These are phyloP conservation scores for Rosalia funebris DNA, from an alignment of 2,888 invertebrate species.

Conservation along the genomic window DNA sequence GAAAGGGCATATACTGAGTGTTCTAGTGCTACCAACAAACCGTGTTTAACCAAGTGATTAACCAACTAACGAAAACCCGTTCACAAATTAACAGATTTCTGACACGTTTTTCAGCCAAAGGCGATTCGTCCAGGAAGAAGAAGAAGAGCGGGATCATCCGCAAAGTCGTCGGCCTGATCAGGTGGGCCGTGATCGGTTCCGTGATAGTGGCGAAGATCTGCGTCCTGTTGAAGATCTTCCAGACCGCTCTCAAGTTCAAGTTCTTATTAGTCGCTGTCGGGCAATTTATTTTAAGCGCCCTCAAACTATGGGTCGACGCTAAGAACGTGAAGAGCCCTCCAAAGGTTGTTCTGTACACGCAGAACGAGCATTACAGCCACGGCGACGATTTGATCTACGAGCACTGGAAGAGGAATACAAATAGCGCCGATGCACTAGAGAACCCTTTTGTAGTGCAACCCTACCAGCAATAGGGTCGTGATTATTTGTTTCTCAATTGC, in stretches of 20 bases:
- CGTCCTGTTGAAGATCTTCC: slow-evolving; percentile 75
- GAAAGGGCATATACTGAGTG: neutral
- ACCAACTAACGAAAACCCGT: neutral
- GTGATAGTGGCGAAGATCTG: slow-evolving; percentile 78
- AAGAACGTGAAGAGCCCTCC: slow-evolving; percentile 75
- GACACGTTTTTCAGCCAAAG: slow-evolving; percentile 1
- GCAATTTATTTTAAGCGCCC: slow-evolving; percentile 75
- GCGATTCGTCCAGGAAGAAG: slow-evolving; percentile 33
- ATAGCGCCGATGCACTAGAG: neutral
- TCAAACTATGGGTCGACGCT: slow-evolving; percentile 78
- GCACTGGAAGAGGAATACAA: slow-evolving; percentile 30
- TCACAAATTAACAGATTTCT: slow-evolving; percentile 1
- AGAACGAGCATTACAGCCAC: slow-evolving; percentile 81
- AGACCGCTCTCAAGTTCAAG: slow-evolving; percentile 78
- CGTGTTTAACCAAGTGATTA: slow-evolving; percentile 3
- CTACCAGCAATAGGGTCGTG: no score
- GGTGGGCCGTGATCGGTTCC: slow-evolving; percentile 73
- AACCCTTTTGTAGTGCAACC: no score
- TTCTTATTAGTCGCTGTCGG: slow-evolving; percentile 79
- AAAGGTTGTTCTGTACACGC: slow-evolving; percentile 84
- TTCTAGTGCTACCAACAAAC: neutral
- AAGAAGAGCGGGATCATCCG: slow-evolving; percentile 76
- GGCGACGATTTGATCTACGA: slow-evolving; percentile 66
- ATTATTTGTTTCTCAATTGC: neutral
- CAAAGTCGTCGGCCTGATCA: slow-evolving; percentile 75